Evolutionary conservation across 23 tunicate species (phyloP), one percentile per base, ranked within the genome.

Genomic region (Ciona savignyi): DNA sequence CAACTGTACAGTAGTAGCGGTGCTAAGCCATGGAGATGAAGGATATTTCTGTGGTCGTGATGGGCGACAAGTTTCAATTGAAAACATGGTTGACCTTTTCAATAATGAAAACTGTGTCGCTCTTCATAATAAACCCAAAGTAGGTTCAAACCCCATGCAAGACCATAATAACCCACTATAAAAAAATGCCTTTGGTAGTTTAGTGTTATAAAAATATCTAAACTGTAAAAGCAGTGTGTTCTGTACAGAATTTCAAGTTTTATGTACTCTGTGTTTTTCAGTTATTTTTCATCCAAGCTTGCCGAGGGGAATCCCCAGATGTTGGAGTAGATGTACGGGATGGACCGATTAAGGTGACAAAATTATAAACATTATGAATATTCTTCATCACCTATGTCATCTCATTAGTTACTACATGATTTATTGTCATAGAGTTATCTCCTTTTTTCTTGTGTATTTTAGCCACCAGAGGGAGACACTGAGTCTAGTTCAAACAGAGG

Each of bases 71-170:
- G 78, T 93, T 34, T 22, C 33, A 64, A 81, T 87, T 19, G 78
- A 70, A 24, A 35, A 68, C 1, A 71, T 93, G 27, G 51, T 80
- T 24, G 70, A 64, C 15, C 27, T 87, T 63, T 93, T 86, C 71
- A 77, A 70, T 32, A 93, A 93, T 70, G 84, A 63, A n/a, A 73
- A 87, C 25, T 93, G 95, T 66, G 78, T 70, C 23, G 80, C 31
- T 2, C 75, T 93, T 0, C 98, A 93, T 26, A 82, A 93, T 69
- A 93, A 93, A 74, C 98, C 98, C 11, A 93, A 93, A 84, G 89
- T 93, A 29, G 51, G n/a, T n/a, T n/a, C n/a, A n/a, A n/a, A n/a
- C n/a, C n/a, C n/a, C n/a, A n/a, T n/a, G n/a, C n/a, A n/a, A n/a
- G n/a, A n/a, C n/a, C n/a, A n/a, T n/a, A n/a, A n/a, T n/a, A n/a